Conservation (phyloP, 2,888 invertebrate genomes). For the Eristalinus sepulchralis region DNA sequence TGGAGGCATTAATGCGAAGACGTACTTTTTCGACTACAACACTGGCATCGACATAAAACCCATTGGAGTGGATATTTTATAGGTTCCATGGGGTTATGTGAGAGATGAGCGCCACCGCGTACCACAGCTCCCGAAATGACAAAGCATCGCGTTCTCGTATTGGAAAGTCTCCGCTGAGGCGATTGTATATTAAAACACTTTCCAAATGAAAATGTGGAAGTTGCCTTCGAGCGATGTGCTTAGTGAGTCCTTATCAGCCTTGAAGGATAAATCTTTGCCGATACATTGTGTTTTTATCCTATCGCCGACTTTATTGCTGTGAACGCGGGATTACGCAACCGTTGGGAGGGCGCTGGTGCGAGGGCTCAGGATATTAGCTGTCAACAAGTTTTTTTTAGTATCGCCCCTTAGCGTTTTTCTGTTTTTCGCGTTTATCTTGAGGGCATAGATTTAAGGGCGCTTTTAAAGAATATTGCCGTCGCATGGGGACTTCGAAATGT, state of each 20-base stretch:
- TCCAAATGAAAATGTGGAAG: neutral
- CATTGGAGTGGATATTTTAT: constrained; percentile 56
- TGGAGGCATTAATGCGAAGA: constrained; percentile 31
- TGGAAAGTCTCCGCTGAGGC: neutral
- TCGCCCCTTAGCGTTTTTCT: neutral
- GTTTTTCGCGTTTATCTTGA: neutral
- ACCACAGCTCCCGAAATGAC: neutral
- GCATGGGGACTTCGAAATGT: neutral
- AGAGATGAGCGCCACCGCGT: neutral
- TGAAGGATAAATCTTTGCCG: neutral
- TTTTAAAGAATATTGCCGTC: neutral
- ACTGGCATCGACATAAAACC: constrained; percentile 55
- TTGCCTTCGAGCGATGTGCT: neutral
- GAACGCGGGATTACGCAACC: neutral
- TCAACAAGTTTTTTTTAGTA: neutral
- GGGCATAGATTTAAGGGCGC: neutral
- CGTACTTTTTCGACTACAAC: constrained; percentile 38
- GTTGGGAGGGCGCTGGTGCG: neutral
- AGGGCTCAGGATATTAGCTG: neutral
- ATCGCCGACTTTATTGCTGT: neutral
- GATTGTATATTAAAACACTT: constrained; percentile 15
- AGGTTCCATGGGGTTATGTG: constrained; percentile 31
- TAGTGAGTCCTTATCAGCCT: neutral
- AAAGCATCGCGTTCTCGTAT: constrained; percentile 4
- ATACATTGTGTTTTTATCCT: neutral